phyloP scores from a whole-genome alignment of 2,113 vertebrate species.

The Ammodytes dubius region DNA sequence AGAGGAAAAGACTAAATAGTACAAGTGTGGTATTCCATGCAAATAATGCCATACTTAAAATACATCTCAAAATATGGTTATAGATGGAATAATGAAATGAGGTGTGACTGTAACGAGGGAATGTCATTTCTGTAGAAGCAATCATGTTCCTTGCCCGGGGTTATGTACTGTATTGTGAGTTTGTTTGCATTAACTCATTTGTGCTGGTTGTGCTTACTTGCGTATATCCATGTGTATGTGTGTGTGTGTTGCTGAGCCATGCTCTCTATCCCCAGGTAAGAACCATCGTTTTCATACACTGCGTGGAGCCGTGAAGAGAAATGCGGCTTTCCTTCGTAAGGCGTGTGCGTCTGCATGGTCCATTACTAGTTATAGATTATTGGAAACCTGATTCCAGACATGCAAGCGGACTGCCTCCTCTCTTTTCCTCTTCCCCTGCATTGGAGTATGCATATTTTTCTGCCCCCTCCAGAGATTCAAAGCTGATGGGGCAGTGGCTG shows the following conservation, averaged over 20 bases:
- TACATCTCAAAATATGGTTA: background rate
- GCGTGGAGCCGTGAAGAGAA: slow-evolving; percentile 85
- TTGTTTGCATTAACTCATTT: slow-evolving; percentile 38
- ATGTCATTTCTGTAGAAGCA: slow-evolving; percentile 21
- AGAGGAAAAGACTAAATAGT: slow-evolving; percentile 9
- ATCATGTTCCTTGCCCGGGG: slow-evolving; percentile 14
- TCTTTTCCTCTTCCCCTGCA: slow-evolving; percentile 39
- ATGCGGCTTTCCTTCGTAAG: slow-evolving; percentile 86
- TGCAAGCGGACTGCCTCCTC: slow-evolving; percentile 66
- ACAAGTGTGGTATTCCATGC: background rate
- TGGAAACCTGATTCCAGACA: slow-evolving; percentile 50
- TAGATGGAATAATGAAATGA: slow-evolving; percentile 16
- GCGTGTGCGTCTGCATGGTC: slow-evolving; percentile 86
- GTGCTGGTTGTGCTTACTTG: slow-evolving; percentile 21
- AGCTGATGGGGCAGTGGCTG: slow-evolving; percentile 36
- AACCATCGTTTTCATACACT: slow-evolving; percentile 82
- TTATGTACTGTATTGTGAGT: background rate
- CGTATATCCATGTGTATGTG: slow-evolving; percentile 21
- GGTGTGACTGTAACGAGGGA: slow-evolving; percentile 18
- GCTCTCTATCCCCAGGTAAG: slow-evolving; percentile 85
- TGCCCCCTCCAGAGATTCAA: slow-evolving; percentile 46
- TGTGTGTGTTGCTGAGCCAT: slow-evolving; percentile 69
- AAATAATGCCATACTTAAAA: background rate
- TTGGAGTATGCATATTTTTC: slow-evolving; percentile 48
- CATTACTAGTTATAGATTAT: slow-evolving; percentile 59